Base-by-base conservation (phyloP, 1,140 invertebrate species). In the Diprion similis region DNA sequence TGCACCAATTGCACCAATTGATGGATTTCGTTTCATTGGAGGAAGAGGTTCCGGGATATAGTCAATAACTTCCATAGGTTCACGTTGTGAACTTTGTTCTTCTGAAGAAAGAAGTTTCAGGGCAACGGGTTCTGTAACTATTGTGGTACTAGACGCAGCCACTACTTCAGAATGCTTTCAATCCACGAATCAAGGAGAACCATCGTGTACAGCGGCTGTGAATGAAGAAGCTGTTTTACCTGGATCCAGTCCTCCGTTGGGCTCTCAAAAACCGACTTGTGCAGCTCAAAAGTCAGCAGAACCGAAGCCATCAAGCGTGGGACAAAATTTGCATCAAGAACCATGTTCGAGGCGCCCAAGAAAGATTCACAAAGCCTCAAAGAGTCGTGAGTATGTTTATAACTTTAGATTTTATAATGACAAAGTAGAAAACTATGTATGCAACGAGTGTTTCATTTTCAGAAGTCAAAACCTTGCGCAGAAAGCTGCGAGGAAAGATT, bases 51-150 rank as follows among this genome's bases (percentile, higher is more conserved):
- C 48, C 48, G 48, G 48, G 48, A 51, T 51, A 51, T 8, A 51
- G 48, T 51, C 48, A 51, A 51, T 51, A 51, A 51, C 48, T 51
- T 51, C 48, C 48, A 51, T 51, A 51, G 48, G 48, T 51, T 51
- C 48, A 51, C 48, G 48, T 51, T 51, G 48, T 51, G 48, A 51
- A 51, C 48, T 51, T 51, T 51, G 48, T 51, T 51, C 48, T 51
- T 51, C 48, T 51, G 48, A 51, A 51, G 48, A 51, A 51, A 51
- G 48, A 51, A 15, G 48, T 51, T 51, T 51, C 48, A 51, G 48
- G 48, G 48, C 48, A 51, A 51, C 48, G 48, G 48, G 48, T 51
- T 51, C 48, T 51, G 48, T 51, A 51, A 51, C 48, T 51, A 8
- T 51, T 15, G 48, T n/a, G 24, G 24, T 37, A 37, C 2, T 37